These are phyloP conservation scores for Callopanchax toddi DNA, from an alignment of 2,113 vertebrate species.

Conservation along the genomic window DNA sequence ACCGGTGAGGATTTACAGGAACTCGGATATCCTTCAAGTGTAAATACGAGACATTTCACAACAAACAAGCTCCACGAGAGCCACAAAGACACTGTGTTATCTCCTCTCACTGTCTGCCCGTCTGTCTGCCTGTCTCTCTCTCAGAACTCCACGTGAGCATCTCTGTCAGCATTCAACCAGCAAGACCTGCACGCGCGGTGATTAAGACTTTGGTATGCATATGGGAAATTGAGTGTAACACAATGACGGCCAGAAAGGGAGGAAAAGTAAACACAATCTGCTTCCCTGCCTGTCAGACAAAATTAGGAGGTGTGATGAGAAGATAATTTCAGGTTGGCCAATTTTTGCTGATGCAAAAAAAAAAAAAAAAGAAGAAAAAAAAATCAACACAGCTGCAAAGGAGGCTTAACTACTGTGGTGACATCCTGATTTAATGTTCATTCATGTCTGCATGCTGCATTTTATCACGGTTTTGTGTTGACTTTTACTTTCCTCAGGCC, in stretches of 20 bases:
- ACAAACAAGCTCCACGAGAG: conserved; percentile 55
- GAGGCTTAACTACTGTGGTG: conserved; percentile 20
- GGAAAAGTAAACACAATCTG: conserved; percentile 12
- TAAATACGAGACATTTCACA: conserved; percentile 63
- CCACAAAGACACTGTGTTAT: conserved; percentile 68
- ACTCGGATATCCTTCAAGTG: conserved; percentile 37
- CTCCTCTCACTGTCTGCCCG: conserved; percentile 47
- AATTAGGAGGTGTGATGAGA: conserved; percentile 22
- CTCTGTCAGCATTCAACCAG: conserved; percentile 41
- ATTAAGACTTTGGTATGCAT: conserved; percentile 22
- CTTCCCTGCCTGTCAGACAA: conserved; percentile 26
- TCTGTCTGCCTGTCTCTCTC: conserved; percentile 54
- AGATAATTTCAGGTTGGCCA: conserved; percentile 27
- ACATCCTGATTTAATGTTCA: conserved; percentile 15
- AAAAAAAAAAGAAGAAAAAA: conserved; percentile 7
- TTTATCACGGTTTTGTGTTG: conserved; percentile 15
- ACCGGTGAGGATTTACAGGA: conserved; percentile 31
- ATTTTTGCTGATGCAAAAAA: conserved; percentile 20
- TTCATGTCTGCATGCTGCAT: conserved; percentile 15
- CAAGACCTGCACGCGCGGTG: conserved; percentile 11
- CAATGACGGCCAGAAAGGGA: conserved; percentile 4
- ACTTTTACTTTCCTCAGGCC: conserved; percentile 34
- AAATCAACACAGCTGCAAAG: conserved; percentile 23
- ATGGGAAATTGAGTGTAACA: conserved; percentile 5
- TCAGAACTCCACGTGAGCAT: conserved; percentile 33